Percentiles rank a stretch among this genome's conserved stretches.
These are phyloP conservation scores for Telmatochromis sp. DNA, from an alignment of 2,113 vertebrate species.

Conservation along the genomic window DNA sequence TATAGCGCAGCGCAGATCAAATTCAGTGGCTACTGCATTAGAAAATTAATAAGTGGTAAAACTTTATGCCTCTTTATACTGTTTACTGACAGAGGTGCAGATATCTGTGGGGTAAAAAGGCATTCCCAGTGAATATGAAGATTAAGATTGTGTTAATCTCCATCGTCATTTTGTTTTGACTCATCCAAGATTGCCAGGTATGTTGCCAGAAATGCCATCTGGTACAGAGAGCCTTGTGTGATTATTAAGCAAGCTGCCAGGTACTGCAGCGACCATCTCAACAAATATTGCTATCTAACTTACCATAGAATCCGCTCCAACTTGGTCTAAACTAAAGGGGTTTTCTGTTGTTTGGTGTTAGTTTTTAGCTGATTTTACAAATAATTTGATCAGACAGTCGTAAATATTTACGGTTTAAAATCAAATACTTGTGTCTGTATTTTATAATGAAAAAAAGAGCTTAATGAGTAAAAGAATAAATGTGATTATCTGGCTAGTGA, in stretches of 20 bases:
- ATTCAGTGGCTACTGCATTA: background rate
- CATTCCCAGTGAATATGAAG: background rate
- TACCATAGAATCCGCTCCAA: slow-evolving; percentile 1
- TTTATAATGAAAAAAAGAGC: background rate
- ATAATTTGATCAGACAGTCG: background rate
- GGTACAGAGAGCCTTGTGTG: slow-evolving; percentile 10
- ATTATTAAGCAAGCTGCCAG: slow-evolving; percentile 28
- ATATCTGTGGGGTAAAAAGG: background rate
- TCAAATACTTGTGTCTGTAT: background rate
- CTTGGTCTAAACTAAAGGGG: background rate
- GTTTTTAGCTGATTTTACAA: background rate
- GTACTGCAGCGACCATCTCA: background rate
- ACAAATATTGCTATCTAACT: slow-evolving; percentile 8
- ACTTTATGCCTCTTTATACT: background rate
- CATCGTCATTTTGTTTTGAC: slow-evolving; percentile 17
- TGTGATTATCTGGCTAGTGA: background rate
- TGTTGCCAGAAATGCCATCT: slow-evolving; percentile 33
- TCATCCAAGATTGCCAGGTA: background rate
- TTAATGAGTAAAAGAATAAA: background rate
- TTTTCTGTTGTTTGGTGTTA: background rate
- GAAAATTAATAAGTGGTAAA: background rate
- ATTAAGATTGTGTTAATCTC: slow-evolving; percentile 22
- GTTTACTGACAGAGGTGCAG: background rate
- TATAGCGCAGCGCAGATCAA: background rate
- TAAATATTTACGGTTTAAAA: background rate